Conservation (phyloP, 2,797 vertebrate species). For the Lates japonicus region DNA sequence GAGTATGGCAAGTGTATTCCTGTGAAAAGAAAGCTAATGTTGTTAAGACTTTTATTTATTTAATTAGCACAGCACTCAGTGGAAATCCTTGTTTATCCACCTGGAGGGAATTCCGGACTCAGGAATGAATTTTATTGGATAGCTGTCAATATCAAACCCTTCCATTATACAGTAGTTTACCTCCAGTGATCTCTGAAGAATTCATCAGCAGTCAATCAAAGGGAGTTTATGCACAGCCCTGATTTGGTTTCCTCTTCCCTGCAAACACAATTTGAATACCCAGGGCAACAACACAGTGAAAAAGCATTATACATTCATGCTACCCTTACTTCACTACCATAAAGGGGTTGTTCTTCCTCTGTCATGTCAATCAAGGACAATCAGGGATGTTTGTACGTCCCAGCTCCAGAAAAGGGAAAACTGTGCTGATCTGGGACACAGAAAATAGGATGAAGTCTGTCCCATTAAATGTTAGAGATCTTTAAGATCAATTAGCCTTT, state of each 20-base stretch:
- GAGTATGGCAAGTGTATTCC: constrained; percentile 12
- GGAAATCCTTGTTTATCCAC: constrained; percentile 77
- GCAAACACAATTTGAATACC: constrained; percentile 80
- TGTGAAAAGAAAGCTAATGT: constrained; percentile 62
- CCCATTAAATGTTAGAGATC: constrained; percentile 1
- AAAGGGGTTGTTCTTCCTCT: constrained; percentile 62
- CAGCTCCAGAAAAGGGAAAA: constrained; percentile 9
- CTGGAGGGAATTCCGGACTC: constrained; percentile 75
- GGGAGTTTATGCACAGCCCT: constrained; percentile 76
- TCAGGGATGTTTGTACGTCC: constrained; percentile 38
- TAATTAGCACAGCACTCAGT: constrained; percentile 68
- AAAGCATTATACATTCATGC: constrained; percentile 74
- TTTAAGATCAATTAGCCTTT: constrained; percentile 23
- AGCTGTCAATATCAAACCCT: constrained; percentile 82
- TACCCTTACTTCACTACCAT: constrained; percentile 61
- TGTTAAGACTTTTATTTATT: constrained; percentile 77
- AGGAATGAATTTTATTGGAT: constrained; percentile 72
- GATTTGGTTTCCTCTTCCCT: constrained; percentile 77
- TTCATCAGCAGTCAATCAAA: constrained; percentile 84
- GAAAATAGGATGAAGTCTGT: constrained; percentile 16
- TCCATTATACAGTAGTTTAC: constrained; percentile 81
- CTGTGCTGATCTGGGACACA: constrained; percentile 16
- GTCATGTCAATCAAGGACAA: constrained; percentile 71
- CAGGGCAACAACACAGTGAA: constrained; percentile 60
- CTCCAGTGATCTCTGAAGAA: constrained; percentile 81